These are phyloP conservation scores for Callochromis pleurospilus DNA, from an alignment of 2,113 vertebrate genomes.

Conservation along the genomic window DNA sequence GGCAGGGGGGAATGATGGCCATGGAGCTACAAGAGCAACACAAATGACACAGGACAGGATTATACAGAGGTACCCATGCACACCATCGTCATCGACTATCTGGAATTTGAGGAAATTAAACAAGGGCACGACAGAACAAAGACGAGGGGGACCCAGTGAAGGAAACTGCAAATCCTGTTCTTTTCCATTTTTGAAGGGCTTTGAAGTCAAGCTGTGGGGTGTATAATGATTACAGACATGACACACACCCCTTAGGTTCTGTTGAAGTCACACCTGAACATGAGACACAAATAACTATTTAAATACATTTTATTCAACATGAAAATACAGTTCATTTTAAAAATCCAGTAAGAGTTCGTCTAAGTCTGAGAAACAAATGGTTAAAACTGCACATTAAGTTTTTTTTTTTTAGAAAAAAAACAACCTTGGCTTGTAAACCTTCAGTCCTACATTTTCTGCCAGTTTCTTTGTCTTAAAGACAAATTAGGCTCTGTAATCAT, in stretches of 20 bases:
- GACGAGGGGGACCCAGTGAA: constrained; percentile 7
- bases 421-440: background rate
- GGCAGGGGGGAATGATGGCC: constrained; percentile 2
- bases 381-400: background rate
- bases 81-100: constrained; percentile 7
- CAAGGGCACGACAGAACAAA: constrained; percentile 46
- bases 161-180: constrained; percentile 31
- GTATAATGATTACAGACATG: constrained; percentile 28
- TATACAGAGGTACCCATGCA: constrained; percentile 43
- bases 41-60: constrained; percentile 54
- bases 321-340: background rate
- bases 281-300: background rate
- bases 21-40: constrained; percentile 51
- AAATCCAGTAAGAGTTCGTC: background rate
- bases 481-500: background rate
- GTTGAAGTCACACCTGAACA: background rate
- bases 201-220: constrained; percentile 48
- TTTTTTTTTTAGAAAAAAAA: background rate
- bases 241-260: constrained; percentile 2
- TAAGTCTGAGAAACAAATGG: background rate
- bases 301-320: background rate
- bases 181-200: constrained; percentile 18
- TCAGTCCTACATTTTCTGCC: background rate
- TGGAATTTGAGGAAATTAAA: constrained; percentile 40
- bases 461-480: background rate